Evolutionary conservation across 2,888 invertebrate species (phyloP), one percentile per base, ranked within the genome.

Genomic region (Abrostola tripartita): DNA sequence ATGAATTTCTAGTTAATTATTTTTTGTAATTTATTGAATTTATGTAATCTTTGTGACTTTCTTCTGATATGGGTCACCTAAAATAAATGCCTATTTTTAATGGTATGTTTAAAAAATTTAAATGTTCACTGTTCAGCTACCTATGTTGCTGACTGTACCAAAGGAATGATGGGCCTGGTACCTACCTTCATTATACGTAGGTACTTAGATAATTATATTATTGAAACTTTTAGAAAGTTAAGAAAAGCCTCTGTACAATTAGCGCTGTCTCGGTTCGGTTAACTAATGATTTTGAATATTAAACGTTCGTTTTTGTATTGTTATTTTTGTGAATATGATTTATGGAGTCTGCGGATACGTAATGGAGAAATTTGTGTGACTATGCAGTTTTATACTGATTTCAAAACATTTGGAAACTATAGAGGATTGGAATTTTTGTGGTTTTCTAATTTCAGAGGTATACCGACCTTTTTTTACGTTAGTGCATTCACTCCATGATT

Each of bases 141-240:
- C n/a, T n/a, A n/a, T n/a, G n/a, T n/a, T n/a, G n/a, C n/a, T n/a
- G n/a, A n/a, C n/a, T n/a, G 51, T 8, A n/a, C n/a, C 59, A 74
- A 47, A 49, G 42, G 53, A 54, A 7, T 44, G 41, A 56, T 52
- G 55, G 58, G 44, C 8, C 44, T 12, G 9, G 42, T 14, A 14
- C 44, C 14, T 47, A 24, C 8, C 24, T 24, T 7, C 8, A 47
- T 9, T 24, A 47, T 37, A 40, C 36, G 44, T 52, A 59, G 37
- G 61, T 68, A 68, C 61, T 58, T 60, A 44, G 44, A 68, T 71
- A 77, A 71, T 80, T 78, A 65, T 51, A 71, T 24, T 24, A 24
- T 63, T 37, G 71, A 55, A 71, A 67, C 62, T 65, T 71, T 80
- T 80, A 69, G 81, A 80, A 80, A 78, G 78, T 67, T 50, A 40